These are phyloP conservation scores for mouse (Mus musculus) DNA, from an alignment of 2,113 vertebrate species.

Conservation along the genomic window GRCm39 chr6:29812001-29812500, in stretches of 20 bases:
- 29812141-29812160: not conserved
- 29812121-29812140: not conserved
- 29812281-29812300: not conserved
- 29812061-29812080: too few relatives aligned
- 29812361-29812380: not conserved
- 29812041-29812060: too few relatives aligned
- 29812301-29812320: not conserved
- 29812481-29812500: constrained; percentile 55
- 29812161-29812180: not conserved
- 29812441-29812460: constrained; percentile 45
- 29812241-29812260: not conserved
- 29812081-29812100: not conserved
- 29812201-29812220: not conserved
- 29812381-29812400: not conserved
- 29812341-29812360: not conserved
- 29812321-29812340: not conserved
- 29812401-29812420: constrained; percentile 16
- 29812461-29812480: constrained; percentile 44
- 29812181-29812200: not conserved
- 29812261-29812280: not conserved
- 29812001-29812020: not conserved
- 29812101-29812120: not conserved
- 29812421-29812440: constrained; percentile 42
- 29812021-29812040: too few relatives aligned
- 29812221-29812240: not conserved